These are phyloP conservation scores for Heteromurus nitidus DNA, from an alignment of 2,888 invertebrate genomes.

Conservation along the genomic window DNA sequence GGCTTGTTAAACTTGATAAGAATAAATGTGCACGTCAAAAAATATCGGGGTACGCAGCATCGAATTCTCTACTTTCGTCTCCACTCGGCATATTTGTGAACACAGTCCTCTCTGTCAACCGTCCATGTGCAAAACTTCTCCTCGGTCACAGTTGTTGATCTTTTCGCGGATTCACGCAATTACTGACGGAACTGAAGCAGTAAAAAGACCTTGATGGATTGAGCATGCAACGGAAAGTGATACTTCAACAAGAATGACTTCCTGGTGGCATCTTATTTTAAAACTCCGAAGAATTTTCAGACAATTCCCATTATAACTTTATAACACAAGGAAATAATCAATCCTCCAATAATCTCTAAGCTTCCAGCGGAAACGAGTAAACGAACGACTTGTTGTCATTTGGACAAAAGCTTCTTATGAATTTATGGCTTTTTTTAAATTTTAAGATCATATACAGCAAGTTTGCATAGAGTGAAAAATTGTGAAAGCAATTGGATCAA, in stretches of 20 bases:
- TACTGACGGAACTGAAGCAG: slow-evolving; percentile 5
- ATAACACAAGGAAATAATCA: not conserved
- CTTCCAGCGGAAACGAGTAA: not conserved
- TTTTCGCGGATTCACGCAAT: not conserved
- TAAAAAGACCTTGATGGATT: not conserved
- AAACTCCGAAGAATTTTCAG: not conserved
- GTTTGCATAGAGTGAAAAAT: not conserved
- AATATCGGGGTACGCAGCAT: no score
- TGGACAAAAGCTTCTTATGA: not conserved
- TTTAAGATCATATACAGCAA: not conserved
- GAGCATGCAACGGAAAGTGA: not conserved
- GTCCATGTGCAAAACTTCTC: no score
- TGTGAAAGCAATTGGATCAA: not conserved
- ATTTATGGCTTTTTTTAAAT: not conserved
- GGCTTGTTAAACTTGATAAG: not conserved
- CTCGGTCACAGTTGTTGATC: not conserved
- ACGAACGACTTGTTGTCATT: not conserved
- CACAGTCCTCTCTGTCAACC: no score
- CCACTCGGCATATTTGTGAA: no score
- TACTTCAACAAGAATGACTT: not conserved
- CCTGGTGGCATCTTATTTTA: no score
- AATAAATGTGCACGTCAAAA: not conserved
- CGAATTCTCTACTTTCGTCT: no score
- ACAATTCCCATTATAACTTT: not conserved
- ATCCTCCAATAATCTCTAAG: not conserved